Conservation (phyloP, 35 echinoderm and acorn worm species). For the Stichopus chloronotus region DNA sequence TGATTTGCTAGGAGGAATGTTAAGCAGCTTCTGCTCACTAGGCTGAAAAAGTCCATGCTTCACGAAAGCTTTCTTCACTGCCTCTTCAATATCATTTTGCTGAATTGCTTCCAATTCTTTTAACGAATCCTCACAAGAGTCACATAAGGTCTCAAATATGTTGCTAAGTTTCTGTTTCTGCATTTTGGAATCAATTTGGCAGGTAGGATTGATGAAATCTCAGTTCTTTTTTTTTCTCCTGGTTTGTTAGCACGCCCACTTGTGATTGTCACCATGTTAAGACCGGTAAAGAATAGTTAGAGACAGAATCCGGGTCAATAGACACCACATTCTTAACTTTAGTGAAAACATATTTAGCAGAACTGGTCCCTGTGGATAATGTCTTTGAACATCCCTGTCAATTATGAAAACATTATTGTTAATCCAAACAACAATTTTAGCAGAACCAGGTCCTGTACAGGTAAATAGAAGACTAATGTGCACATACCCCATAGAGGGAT, state of each 20-base stretch:
- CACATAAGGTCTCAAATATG: background rate
- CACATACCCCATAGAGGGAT: too few relatives aligned
- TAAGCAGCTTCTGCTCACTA: background rate
- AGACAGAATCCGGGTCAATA: too few relatives aligned
- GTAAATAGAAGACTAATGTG: too few relatives aligned
- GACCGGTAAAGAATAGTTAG: too few relatives aligned
- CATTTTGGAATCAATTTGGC: background rate
- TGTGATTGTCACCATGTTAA: background rate
- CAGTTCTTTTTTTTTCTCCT: conserved; percentile 37
- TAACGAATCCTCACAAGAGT: conserved; percentile 11
- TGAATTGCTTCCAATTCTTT: background rate
- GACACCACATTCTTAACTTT: too few relatives aligned
- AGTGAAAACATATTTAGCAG: too few relatives aligned
- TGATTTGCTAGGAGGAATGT: background rate
- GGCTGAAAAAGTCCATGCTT: conserved; percentile 26
- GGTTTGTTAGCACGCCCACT: background rate
- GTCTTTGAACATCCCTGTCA: too few relatives aligned
- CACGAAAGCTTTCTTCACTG: background rate
- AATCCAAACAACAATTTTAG: too few relatives aligned
- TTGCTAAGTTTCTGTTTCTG: conserved; percentile 16
- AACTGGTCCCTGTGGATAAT: too few relatives aligned
- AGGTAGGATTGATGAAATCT: conserved; percentile 25
- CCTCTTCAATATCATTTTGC: conserved; percentile 7
- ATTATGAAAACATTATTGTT: too few relatives aligned
- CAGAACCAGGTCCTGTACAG: too few relatives aligned